phyloP scores from a whole-genome alignment of 2,888 invertebrate genomes.

The Aplocera efformata region DNA sequence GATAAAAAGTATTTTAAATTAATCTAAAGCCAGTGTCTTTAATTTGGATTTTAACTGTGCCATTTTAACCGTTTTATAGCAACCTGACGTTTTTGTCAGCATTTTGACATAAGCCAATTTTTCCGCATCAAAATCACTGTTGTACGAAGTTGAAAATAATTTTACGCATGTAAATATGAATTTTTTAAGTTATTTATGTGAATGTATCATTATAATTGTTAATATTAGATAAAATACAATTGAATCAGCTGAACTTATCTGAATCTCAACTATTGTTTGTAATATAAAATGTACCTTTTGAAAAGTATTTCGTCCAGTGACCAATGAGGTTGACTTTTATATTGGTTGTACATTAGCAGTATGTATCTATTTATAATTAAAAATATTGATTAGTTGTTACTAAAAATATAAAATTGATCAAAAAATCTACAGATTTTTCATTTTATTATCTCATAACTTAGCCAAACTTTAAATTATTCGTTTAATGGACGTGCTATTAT shows the following conservation, averaged over 20 bases:
- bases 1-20: slow-evolving; percentile 71
- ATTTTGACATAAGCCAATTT: slow-evolving; percentile 42
- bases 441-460: slow-evolving; percentile 4
- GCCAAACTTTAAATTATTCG: neutral
- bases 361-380: slow-evolving; percentile 77
- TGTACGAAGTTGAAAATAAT: slow-evolving; percentile 31
- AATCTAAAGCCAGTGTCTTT: slow-evolving; percentile 52
- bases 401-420: slow-evolving; percentile 78
- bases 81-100: slow-evolving; percentile 52
- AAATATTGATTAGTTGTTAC: slow-evolving; percentile 80
- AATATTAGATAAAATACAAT: slow-evolving; percentile 60
- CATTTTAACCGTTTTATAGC: slow-evolving; percentile 60
- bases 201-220: slow-evolving; percentile 68
- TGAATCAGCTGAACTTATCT: slow-evolving; percentile 75
- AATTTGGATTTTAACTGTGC: slow-evolving; percentile 53
- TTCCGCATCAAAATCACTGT: slow-evolving; percentile 43
- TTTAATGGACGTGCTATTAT: too few species aligned
- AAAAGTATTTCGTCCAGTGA: slow-evolving; percentile 74
- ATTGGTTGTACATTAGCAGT: slow-evolving; percentile 74
- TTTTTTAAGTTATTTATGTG: slow-evolving; percentile 77
- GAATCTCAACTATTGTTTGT: slow-evolving; percentile 74
- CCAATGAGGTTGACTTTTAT: slow-evolving; percentile 62
- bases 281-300: slow-evolving; percentile 64
- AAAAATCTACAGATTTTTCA: slow-evolving; percentile 41
- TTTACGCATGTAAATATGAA: slow-evolving; percentile 70